Evolutionary conservation across 30 jellyfish, hydroid and myxozoan genomes (phyloP), one percentile per base, ranked within the genome.

Genomic region (Kudoa iwatai): DNA sequence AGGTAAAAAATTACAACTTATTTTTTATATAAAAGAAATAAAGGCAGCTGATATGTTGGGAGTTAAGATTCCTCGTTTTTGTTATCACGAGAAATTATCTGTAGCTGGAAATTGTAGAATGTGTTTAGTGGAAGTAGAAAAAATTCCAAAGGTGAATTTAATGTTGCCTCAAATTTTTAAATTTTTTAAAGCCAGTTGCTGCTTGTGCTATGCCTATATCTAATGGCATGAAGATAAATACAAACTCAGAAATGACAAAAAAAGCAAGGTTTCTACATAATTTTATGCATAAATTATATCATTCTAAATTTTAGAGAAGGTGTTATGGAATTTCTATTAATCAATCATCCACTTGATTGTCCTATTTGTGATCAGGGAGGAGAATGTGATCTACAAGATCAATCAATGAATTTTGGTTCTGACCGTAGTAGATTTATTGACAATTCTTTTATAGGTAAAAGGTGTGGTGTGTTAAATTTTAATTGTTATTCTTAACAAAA

Each of bases 351-450:
- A 0, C 47, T 79, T 39, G 98, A 79, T 40, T 79, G 98, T 24
- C 98, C 98, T 0, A 79, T 79, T 28, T 79, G 98, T 64, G 98
- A 79, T 42, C 98, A 79, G 36, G 98, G 98, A 14, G 98, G 98
- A 12, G 98, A 79, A 47, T 79, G 98, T 53, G 98, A 79, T 40
- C 50, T 79, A 52, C 98, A 79, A 63, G 98, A 79, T 44, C 98
- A 79, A 43, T 79, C 98, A 2, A 79, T 79, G 98, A 81, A 88
- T 1, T 79, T 54, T 53, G 98, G 98, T 1, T 55, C 61, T 53
- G 98, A 79, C 30, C 59, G 85, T 6, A 54, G 84, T 40, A 44
- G 98, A 62, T 79, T 79, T 57, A 84, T 64, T 1, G 98, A 79
- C 52, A 83, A 44, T 40, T 48, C 40, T 45, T 79, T 62, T 33